Base-by-base conservation (phyloP, 2,888 invertebrate species). In the Diadromus collaris region DNA sequence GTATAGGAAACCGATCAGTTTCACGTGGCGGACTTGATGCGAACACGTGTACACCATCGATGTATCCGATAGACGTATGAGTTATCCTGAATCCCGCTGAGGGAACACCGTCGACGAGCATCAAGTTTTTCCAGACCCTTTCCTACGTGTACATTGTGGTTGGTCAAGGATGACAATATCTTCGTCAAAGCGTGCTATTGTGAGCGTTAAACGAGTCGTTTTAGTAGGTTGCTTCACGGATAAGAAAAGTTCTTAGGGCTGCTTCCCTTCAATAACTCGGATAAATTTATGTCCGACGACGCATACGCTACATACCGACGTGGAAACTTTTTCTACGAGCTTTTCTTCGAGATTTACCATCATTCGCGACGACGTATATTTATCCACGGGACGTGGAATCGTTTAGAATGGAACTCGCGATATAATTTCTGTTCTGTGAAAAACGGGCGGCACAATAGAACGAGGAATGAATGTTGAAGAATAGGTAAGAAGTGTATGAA, bases 391-490 rank as follows among this genome's bases (percentile, higher is more conserved):
- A 64, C 21, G 34, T 1, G 9, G 16, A 34, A 6, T 19, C 48
- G 13, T 24, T 24, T 21, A 21, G n/a, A 34, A 9, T 44, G 21
- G 69, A 54, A 19, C 6, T 44, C 41, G 46, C 16, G 44, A 56
- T 68, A 51, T 63, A 46, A 13, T 58, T 46, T 38, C 13, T 5
- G 32, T 32, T 51, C 2, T 41, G 41, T 41, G 46, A 54, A 67
- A 54, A 61, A 54, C 51, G 34, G 34, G 10, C 2, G 34, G 46
- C n/a, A 32, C 10, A 51, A 56, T 19, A 48, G 38, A 63, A 29
- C 27, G 21, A 46, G 63, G 9, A 63, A 76, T 65, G 60, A 76
- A 65, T 46, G 70, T 76, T 70, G 29, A 65, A 70, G 70, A 70
- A 58, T 38, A 29, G 60, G 65, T 70, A 58, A 64, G 69, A 76